Percentiles rank a stretch among this genome's conserved stretches.
These are phyloP conservation scores for Catharus bicknelli DNA, from an alignment of 2,113 vertebrate species.

Conservation along the genomic window DNA sequence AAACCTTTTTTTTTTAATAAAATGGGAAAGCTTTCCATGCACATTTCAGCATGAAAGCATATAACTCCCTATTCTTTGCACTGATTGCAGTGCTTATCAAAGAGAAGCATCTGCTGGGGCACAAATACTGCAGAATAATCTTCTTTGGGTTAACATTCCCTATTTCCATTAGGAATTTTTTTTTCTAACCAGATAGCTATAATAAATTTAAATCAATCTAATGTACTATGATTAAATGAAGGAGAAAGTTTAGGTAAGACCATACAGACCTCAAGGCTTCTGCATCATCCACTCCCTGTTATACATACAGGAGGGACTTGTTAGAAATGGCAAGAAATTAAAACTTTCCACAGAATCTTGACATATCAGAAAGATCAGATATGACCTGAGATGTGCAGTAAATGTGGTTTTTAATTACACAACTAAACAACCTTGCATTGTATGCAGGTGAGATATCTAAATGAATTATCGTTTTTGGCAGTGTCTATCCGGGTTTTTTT, in stretches of 20 bases:
- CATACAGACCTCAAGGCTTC: background rate
- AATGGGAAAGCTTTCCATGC: background rate
- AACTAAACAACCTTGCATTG: background rate
- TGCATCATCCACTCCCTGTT: background rate
- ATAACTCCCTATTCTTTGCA: background rate
- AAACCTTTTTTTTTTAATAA: background rate
- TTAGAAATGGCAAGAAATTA: background rate
- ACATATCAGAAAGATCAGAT: background rate
- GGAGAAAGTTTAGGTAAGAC: background rate
- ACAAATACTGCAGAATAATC: constrained; percentile 12
- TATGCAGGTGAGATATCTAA: background rate
- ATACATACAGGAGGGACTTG: background rate
- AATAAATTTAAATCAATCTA: background rate
- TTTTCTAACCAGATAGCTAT: background rate
- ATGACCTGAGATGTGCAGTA: background rate
- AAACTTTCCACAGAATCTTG: background rate
- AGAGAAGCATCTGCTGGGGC: background rate
- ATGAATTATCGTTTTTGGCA: background rate
- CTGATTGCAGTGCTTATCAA: background rate
- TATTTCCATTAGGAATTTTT: background rate
- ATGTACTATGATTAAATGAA: background rate
- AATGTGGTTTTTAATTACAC: background rate
- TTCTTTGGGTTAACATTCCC: background rate
- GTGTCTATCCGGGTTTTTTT: background rate
- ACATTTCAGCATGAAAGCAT: background rate